Evolutionary conservation across 2,113 vertebrate genomes (phyloP).

Genomic region (Phalacrocorax brasilianus): DNA sequence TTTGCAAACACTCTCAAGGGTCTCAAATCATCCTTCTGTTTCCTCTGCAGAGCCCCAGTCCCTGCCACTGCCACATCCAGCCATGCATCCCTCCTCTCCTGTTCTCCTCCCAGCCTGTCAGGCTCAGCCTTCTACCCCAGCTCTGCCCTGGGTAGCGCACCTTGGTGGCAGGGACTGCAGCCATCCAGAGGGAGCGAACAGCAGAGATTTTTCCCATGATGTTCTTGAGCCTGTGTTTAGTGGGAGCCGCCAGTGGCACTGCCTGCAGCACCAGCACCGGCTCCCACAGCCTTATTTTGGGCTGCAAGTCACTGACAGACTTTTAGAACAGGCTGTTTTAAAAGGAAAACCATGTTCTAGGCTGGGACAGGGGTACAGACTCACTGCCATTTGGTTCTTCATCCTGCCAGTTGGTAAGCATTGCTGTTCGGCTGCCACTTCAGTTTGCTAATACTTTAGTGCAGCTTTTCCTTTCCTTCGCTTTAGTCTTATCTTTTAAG

Average conservation of each 20-base stretch:
- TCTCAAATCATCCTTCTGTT: background rate
- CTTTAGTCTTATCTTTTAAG: background rate
- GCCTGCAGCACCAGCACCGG: background rate
- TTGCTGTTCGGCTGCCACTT: background rate
- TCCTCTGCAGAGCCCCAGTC: background rate
- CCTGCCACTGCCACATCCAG: background rate
- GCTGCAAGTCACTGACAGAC: background rate
- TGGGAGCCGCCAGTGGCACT: background rate
- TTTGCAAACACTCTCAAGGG: background rate
- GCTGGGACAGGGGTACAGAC: background rate
- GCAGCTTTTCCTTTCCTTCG: background rate
- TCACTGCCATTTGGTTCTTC: background rate
- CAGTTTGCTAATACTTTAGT: background rate
- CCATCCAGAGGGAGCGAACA: rapidly evolving
- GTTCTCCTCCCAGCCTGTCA: background rate
- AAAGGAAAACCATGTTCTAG: background rate
- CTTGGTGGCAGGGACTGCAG: background rate
- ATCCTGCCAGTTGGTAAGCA: background rate
- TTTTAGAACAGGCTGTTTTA: background rate
- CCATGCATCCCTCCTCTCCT: background rate
- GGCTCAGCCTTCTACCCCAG: background rate
- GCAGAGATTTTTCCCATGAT: background rate
- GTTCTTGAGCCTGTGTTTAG: background rate
- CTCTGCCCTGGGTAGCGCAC: background rate
- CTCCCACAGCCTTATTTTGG: background rate